Conservation (phyloP, 2,797 vertebrate species). For the Gila robusta region DNA sequence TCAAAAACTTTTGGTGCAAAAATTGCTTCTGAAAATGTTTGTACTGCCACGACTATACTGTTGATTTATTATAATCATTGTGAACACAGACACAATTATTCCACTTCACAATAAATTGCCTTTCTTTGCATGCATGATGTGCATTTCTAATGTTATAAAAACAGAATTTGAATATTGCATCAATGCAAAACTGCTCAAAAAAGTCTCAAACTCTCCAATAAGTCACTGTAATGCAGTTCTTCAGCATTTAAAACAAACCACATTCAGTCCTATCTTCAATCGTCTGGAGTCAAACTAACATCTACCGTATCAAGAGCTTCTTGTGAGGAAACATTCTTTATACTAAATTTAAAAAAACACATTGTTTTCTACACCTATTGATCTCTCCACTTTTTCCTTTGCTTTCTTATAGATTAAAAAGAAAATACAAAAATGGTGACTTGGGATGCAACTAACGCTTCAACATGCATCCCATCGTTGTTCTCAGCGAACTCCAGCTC, state of each 20-base stretch:
- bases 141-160: not conserved
- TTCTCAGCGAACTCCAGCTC: not conserved
- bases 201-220: not conserved
- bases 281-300: not conserved
- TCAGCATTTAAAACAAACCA: not conserved
- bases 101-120: not conserved
- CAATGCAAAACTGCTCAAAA: conserved; percentile 8
- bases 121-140: not conserved
- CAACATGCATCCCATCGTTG: not conserved
- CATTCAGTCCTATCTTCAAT: not conserved
- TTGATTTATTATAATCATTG: not conserved
- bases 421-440: not conserved
- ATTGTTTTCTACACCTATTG: not conserved
- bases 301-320: not conserved
- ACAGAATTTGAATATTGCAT: conserved; percentile 10
- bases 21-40: not conserved
- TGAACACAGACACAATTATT: not conserved
- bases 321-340: not conserved
- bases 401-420: not conserved
- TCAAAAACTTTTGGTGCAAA: not conserved
- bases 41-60: not conserved
- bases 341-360: not conserved
- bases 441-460: not conserved
- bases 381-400: not conserved
- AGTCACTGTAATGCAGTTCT: not conserved